Conservation (phyloP, 2,113 vertebrate species). For the Hypocryptadius cinnamomeus region DNA sequence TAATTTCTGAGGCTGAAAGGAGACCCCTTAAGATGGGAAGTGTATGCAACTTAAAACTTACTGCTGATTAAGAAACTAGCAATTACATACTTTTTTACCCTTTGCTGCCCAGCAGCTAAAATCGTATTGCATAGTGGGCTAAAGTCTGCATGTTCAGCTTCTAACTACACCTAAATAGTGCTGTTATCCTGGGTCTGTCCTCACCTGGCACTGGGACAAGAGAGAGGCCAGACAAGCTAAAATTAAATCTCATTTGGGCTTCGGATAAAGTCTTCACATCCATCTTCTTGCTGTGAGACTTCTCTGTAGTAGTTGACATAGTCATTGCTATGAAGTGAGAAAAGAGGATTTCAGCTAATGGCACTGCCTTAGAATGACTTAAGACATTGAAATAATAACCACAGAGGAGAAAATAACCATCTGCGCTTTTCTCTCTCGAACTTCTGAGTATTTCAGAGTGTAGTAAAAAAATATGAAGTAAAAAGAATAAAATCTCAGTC, state of each 20-base stretch:
- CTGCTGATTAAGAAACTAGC: neutral
- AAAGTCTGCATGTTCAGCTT: neutral
- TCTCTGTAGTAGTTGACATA: neutral
- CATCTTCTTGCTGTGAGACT: neutral
- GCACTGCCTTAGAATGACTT: neutral
- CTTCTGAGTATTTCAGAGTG: neutral
- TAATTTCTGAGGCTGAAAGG: neutral
- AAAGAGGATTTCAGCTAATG: neutral
- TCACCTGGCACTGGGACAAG: neutral
- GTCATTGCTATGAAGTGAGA: neutral
- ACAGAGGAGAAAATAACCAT: neutral
- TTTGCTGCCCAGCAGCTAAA: neutral
- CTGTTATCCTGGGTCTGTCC: neutral
- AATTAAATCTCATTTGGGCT: neutral
- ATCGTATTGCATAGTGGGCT: neutral
- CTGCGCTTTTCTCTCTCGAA: neutral
- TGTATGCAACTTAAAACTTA: neutral
- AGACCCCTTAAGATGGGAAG: neutral
- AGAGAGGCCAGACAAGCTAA: neutral
- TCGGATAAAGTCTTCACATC: neutral
- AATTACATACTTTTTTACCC: neutral
- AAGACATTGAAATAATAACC: neutral
- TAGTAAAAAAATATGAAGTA: neutral
- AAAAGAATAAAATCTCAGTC: neutral
- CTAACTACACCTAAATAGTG: neutral